Conservation (phyloP, 2,888 invertebrate species). For the Chrysopilus asiliformis region DNA sequence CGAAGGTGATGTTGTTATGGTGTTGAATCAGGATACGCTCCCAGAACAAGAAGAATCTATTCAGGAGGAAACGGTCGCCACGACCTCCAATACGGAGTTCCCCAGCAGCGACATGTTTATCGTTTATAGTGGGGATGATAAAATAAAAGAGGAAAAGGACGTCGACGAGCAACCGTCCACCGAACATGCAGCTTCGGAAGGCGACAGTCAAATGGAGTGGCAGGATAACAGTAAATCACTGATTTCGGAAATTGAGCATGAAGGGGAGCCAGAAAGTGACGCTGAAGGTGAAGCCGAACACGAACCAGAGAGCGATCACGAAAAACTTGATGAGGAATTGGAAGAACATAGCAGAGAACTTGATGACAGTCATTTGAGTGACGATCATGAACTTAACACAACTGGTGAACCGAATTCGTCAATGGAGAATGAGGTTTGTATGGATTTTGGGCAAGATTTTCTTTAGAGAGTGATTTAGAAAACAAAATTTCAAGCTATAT, state of each 20-base stretch:
- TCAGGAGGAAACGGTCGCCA: conserved; percentile 6
- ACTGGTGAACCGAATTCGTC: neutral
- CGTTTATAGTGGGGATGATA: conserved; percentile 7
- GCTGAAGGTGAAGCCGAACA: neutral
- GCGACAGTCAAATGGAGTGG: conserved; percentile 9
- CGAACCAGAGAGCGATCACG: conserved; percentile 10
- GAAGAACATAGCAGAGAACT: conserved; percentile 10
- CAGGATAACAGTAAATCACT: conserved; percentile 4
- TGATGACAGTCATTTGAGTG: conserved; percentile 5
- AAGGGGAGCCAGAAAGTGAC: neutral
- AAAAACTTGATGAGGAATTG: conserved; percentile 12
- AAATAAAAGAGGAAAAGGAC: neutral
- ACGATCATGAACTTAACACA: too few species aligned
- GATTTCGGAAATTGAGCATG: neutral
- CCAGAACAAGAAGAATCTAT: neutral
- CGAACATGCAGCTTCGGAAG: conserved; percentile 12
- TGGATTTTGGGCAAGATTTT: neutral
- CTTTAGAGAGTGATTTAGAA: too few species aligned
- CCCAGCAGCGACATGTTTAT: conserved; percentile 8
- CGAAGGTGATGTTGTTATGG: conserved; percentile 33
- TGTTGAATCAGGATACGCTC: conserved; percentile 26
- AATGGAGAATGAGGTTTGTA: neutral
- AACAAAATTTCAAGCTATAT: too few species aligned
- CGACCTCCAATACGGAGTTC: conserved; percentile 2
- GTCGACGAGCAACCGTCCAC: neutral